Conservation (phyloP, 2,888 invertebrate species). For the Conops quadrifasciatus region DNA sequence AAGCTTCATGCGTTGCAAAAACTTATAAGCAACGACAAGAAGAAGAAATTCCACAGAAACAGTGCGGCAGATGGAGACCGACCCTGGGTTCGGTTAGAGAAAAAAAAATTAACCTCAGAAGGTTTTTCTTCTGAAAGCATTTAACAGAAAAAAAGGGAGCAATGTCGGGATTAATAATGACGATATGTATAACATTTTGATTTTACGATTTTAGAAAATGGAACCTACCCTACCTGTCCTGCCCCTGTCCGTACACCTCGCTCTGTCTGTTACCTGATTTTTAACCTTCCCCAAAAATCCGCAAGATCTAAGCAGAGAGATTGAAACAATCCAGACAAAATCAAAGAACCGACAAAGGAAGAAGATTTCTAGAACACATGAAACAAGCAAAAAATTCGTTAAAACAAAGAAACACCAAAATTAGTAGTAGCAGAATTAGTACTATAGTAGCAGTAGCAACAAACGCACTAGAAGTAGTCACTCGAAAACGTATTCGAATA, state of each 20-base stretch:
- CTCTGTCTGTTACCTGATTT: no score
- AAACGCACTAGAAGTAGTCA: background rate
- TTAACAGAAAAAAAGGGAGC: no score
- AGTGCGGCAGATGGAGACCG: background rate
- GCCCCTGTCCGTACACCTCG: no score
- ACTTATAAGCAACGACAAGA: background rate
- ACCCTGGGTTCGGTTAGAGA: no score
- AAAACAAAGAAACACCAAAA: background rate
- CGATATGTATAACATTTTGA: background rate
- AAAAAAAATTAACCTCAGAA: no score
- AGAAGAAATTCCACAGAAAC: background rate
- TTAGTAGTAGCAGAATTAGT: constrained; percentile 2
- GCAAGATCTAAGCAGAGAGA: constrained; percentile 56
- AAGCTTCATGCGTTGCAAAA: background rate
- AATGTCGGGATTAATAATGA: no score
- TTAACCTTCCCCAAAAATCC: no score
- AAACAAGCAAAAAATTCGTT: constrained; percentile 27
- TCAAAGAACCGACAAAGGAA: no score
- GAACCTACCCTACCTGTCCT: no score
- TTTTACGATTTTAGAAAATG: background rate
- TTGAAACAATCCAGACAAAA: constrained; percentile 36
- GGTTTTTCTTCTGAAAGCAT: no score
- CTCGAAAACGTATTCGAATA: background rate
- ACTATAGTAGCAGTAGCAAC: background rate
- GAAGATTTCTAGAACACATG: background rate